Conservation (phyloP, 2,113 vertebrate genomes). For the Uropsilus gracilis region DNA sequence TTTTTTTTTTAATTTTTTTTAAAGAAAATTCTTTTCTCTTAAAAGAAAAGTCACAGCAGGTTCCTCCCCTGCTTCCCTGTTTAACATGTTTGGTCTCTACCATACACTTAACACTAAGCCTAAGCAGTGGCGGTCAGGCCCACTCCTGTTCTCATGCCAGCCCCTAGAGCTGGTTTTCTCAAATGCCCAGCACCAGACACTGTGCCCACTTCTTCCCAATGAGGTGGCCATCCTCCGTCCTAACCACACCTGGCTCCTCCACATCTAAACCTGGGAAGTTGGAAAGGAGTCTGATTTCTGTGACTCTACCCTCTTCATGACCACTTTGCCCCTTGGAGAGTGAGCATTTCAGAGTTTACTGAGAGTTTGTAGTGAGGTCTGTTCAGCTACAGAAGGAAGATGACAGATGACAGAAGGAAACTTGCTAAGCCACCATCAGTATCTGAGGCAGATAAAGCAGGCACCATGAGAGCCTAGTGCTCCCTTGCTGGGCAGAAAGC, state of each 20-base stretch:
- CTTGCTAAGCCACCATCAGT: neutral
- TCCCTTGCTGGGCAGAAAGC: conserved; percentile 40
- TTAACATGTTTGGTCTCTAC: neutral
- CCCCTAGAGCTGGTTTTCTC: neutral
- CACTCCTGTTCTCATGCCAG: neutral
- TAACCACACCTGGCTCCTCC: neutral
- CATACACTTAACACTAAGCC: neutral
- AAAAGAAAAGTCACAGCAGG: neutral
- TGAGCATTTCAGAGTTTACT: neutral
- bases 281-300: neutral
- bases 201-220: neutral
- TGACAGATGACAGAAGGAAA: neutral
- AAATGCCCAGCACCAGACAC: neutral
- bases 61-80: neutral
- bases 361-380: neutral
- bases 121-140: neutral
- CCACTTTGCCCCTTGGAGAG: neutral
- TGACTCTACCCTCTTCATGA: neutral
- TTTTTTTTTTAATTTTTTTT: no score
- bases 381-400: neutral
- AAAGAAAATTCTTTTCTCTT: conserved; percentile 23
- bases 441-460: conserved; percentile 29
- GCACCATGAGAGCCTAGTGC: neutral
- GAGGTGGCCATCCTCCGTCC: neutral
- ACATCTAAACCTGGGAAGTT: neutral